phyloP scores from a whole-genome alignment of 2,797 vertebrate genomes.

The Iguana delicatissima region DNA sequence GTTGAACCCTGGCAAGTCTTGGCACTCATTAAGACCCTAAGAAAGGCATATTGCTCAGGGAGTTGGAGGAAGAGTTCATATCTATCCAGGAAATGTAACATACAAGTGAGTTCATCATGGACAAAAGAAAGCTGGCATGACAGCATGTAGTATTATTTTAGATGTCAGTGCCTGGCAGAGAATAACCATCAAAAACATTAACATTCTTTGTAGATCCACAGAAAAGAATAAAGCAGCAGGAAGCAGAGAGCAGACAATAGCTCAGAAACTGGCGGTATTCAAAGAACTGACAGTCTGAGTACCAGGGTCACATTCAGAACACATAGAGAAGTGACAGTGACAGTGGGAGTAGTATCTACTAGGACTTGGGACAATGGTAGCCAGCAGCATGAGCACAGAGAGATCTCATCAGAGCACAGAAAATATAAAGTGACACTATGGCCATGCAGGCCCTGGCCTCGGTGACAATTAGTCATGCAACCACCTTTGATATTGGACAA shows the following conservation, averaged over 20 bases:
- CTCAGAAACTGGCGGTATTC: constrained; percentile 23
- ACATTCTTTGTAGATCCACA: not conserved
- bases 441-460: not conserved
- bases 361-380: not conserved
- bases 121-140: not conserved
- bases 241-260: constrained; percentile 34
- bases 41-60: not conserved
- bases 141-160: not conserved
- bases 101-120: not conserved
- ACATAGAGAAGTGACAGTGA: not conserved
- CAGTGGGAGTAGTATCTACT: rapidly evolving
- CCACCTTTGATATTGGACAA: constrained; percentile 5
- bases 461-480: rapidly evolving
- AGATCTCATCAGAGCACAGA: not conserved
- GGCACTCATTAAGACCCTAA: not conserved
- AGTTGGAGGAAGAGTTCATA: not conserved
- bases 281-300: constrained; percentile 7
- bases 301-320: constrained; percentile 19
- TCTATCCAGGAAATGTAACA: not conserved
- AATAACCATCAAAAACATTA: constrained; percentile 33
- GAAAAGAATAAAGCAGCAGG: constrained; percentile 4
- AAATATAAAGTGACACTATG: constrained; percentile 9
- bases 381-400: rapidly evolving
- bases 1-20: not conserved
- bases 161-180: not conserved